Evolutionary conservation across 2,888 invertebrate species (phyloP), one percentile per base, ranked within the genome.

Genomic region (Nebria brevicollis): DNA sequence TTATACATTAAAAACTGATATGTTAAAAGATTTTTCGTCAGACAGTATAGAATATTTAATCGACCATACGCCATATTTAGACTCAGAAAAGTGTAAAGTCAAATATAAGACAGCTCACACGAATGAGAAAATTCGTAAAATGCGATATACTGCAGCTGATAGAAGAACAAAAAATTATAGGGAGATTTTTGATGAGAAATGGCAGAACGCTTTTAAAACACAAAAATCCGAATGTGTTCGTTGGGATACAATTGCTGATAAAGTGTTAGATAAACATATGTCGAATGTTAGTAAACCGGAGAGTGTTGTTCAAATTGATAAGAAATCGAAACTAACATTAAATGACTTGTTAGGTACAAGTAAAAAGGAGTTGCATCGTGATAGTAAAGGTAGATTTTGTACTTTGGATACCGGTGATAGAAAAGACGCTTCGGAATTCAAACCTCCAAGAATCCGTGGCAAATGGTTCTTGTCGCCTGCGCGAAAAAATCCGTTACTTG

Each of bases 101-200:
- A 85, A 85, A 77, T 84, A 86, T 81, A 85, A 86, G 26, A 87
- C 87, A 6, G 86, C 85, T 15, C 87, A 87, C 83, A 84, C 86
- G 25, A 84, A 87, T 75, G 84, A 86, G 72, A 77, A 84, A 66
- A 75, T 86, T 15, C 64, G 75, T 66, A 72, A 77, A 75, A 65
- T 76, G 26, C 6, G 8, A 20, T 26, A 13, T 70, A 20, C 70
- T 25, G 15, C 25, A 8, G 1, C 13, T 20, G 20, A 70, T 54
- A 7, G 4, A 11, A 70, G 25, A 25, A 70, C 26, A 1, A 1
- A 34, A 70, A 34, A 20, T 7, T 70, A 34, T 70, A 11, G 4
- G 54, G 7, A 54, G 54, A 34, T 70, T 72, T 15, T 20, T 34
- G 80, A 75, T 15, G 0, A 80, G 34, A 70, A 54, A 20, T 79